Base-by-base conservation (phyloP, 2,797 vertebrate species). In the Muraenolepis orangiensis region DNA sequence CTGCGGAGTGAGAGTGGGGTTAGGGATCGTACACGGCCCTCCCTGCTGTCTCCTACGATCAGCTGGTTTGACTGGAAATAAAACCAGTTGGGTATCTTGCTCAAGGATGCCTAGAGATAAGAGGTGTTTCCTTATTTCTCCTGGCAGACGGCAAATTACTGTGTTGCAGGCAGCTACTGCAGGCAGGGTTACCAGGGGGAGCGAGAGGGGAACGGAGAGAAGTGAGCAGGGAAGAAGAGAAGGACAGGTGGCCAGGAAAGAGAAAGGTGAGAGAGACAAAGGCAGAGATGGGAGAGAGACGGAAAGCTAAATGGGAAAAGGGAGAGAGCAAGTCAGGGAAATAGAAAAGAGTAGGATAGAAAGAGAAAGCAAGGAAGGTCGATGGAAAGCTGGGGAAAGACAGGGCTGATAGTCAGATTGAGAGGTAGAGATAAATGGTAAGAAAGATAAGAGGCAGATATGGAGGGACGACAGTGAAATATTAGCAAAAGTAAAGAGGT, bases 101-200 rank as follows among this genome's bases (percentile, higher is more conserved):
- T 51, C 46, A 20, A 20, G 46, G 46, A 51, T 20, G 46, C 46
- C 46, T 51, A 20, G 3, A 20, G 46, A 14, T 16, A 42, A n/a
- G n/a, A n/a, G n/a, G n/a, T 30, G 81, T 92, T 81, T 90, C 89
- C 91, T 92, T 93, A 92, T 51, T 83, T 82, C 81, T 57, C 76
- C 78, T 18, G 74, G 80, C 88, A 92, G 88, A 93, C 87, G 80
- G 84, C 67, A 83, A 90, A 93, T 92, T 90, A 91, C 76, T 85
- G 83, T 83, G 76, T 92, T 89, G 70, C 78, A 76, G 79, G 77
- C 73, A 88, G 70, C 78, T 40, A 81, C 84, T 84, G 75, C 79
- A 89, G 85, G 80, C 86, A 74, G 78, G 73, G 77, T 82, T 83
- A n/a, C 79, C 20, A n/a, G 29, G 66, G 20, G 30, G 20, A 80